Evolutionary conservation across 1,140 invertebrate genomes (phyloP).

Genomic region (Zaprionus africanus): DNA sequence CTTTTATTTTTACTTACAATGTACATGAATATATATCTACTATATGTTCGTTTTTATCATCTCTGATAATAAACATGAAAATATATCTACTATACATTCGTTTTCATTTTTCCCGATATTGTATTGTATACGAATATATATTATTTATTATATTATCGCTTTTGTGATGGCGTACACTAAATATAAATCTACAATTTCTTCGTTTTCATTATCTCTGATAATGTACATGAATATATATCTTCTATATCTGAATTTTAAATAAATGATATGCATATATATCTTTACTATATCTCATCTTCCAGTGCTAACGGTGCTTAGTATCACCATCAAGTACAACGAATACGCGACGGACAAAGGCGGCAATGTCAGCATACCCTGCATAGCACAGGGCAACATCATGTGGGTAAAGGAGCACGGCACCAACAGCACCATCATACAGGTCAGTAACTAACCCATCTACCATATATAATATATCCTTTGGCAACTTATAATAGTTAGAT

Average conservation of each 20-base stretch:
- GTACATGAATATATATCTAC: background rate
- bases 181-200: too few species aligned
- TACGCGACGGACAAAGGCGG: conserved; percentile 81
- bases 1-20: background rate
- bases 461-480: too few species aligned
- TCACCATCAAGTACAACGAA: conserved; percentile 84
- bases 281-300: conserved; percentile 22
- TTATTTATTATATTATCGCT: too few species aligned
- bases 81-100: too few species aligned
- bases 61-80: too few species aligned
- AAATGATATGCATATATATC: too few species aligned
- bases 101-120: too few species aligned
- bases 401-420: conserved; percentile 81
- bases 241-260: background rate
- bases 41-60: background rate
- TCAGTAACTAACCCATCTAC: conserved; percentile 11
- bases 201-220: background rate
- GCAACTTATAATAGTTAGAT: background rate
- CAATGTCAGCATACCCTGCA: conserved; percentile 82
- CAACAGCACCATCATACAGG: conserved; percentile 79
- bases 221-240: background rate
- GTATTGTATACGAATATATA: too few species aligned
- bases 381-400: conserved; percentile 76
- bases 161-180: too few species aligned
- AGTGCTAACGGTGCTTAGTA: conserved; percentile 83